Conservation (phyloP, 2,797 vertebrate species). For the Ambastaia sidthimunki region DNA sequence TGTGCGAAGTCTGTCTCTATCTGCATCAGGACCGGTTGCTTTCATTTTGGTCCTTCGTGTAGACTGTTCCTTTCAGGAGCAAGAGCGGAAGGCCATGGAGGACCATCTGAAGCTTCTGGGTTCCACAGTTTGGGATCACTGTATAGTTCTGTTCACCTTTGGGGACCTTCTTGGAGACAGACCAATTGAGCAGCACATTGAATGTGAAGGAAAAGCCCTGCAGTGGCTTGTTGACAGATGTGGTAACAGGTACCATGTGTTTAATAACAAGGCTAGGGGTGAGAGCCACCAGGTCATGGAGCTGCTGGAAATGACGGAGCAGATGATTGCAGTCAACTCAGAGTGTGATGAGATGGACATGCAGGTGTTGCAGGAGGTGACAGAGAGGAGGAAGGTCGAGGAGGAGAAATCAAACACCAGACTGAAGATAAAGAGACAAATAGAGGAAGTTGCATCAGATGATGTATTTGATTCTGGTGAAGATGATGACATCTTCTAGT, state of each 20-base stretch:
- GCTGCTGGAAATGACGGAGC: constrained; percentile 52
- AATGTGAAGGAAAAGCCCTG: constrained; percentile 56
- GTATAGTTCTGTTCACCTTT: constrained; percentile 57
- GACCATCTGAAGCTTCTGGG: constrained; percentile 59
- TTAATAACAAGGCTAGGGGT: constrained; percentile 48
- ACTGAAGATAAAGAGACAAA: not conserved
- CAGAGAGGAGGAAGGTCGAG: not conserved
- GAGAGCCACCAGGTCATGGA: constrained; percentile 44
- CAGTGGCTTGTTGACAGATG: constrained; percentile 55
- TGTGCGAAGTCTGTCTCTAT: constrained; percentile 23
- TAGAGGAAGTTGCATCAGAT: constrained; percentile 17
- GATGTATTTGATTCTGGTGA: constrained; percentile 28
- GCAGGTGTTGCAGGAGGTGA: constrained; percentile 14
- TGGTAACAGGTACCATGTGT: constrained; percentile 54
- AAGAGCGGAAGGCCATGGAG: constrained; percentile 5
- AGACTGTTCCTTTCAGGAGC: constrained; percentile 52
- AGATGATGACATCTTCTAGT: constrained; percentile 6
- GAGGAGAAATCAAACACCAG: not conserved
- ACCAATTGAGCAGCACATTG: constrained; percentile 53
- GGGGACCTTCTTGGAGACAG: constrained; percentile 52
- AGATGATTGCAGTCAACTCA: constrained; percentile 39
- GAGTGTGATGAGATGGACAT: constrained; percentile 12
- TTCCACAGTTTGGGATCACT: constrained; percentile 42
- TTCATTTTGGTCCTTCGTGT: constrained; percentile 51
- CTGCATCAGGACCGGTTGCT: constrained; percentile 16